These are phyloP conservation scores for Caenorhabditis sp. DNA, from an alignment of 2,888 invertebrate genomes.

Conservation along the genomic window DNA sequence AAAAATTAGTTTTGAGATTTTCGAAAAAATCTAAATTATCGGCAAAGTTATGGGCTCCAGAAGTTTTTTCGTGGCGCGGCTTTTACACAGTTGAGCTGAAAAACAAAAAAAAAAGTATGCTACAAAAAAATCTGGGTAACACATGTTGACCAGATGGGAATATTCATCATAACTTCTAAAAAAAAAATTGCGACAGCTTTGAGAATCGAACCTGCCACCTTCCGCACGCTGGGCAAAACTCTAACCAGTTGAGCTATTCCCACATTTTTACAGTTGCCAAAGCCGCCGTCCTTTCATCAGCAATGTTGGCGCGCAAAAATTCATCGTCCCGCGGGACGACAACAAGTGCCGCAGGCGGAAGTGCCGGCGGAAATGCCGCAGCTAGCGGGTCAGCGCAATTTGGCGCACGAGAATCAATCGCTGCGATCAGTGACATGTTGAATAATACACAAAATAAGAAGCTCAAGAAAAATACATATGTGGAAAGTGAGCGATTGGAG, in stretches of 20 bases:
- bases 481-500: constrained; percentile 50
- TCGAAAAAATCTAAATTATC: too few species aligned
- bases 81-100: too few species aligned
- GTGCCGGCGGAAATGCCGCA: constrained; percentile 9
- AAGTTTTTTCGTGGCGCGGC: too few species aligned
- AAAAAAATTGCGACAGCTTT: too few species aligned
- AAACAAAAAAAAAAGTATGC: too few species aligned
- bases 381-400: constrained; percentile 25
- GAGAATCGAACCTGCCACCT: too few species aligned
- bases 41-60: neutral
- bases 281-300: constrained; percentile 62
- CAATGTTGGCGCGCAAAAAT: constrained; percentile 63
- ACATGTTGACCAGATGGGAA: too few species aligned
- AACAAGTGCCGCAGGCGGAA: too few species aligned
- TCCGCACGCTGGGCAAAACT: too few species aligned
- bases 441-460: constrained; percentile 50
- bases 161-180: too few species aligned
- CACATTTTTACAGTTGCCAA: constrained; percentile 57
- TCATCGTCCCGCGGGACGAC: constrained; percentile 56
- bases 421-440: constrained; percentile 58
- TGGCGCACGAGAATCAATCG: constrained; percentile 54
- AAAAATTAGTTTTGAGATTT: too few species aligned
- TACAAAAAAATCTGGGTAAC: too few species aligned
- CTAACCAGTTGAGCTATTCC: neutral
- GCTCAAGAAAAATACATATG: constrained; percentile 45